Base-by-base conservation (phyloP, 2,113 vertebrate genomes). In the Hiodon tergisus region DNA sequence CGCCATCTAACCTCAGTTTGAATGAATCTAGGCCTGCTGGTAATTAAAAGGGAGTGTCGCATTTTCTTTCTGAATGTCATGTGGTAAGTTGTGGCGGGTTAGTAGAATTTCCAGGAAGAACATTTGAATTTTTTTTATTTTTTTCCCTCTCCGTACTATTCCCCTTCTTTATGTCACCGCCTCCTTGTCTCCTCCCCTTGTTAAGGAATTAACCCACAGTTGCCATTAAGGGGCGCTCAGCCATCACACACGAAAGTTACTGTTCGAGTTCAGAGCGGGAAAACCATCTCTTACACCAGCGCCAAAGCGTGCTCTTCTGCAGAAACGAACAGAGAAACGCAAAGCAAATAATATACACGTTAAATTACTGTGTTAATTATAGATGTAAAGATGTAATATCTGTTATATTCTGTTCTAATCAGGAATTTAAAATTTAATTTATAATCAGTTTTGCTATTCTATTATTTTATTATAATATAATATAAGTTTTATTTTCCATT, bases 61-160 rank as follows among this genome's bases (percentile, higher is more conserved):
- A 84, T 83, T 90, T 89, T 84, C 78, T 83, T 84, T 86, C 76
- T 74, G 69, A 84, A 84, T 91, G 88, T 89, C 89, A 88, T 89
- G 90, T 87, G 88, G 88, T 81, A 87, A 90, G 86, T 92, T 92
- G 91, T 92, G 90, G 89, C 89, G 90, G 87, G 89, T 89, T 90
- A 82, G 76, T 75, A 75, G 83, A 80, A 80, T 89, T 92, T 91
- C 87, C 91, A 87, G 89, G 90, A 91, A 91, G 89, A 89, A 84
- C 79, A 77, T 92, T 92, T 89, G 87, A 90, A 89, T 88, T 84
- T 85, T 86, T 84, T 81, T 79, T 70, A 31, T 80, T 62, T 80
- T 80, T 13, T 81, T 61, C 79, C 74, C 73, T 72, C 72, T 72
- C 85, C 85, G 84, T 80, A 31, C 83, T 82, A 78, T 6, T 67